Evolutionary conservation across 53 echinoderm and acorn worm species (phyloP), one percentile per base, ranked within the genome.

Genomic region (Antedon mediterranea): DNA sequence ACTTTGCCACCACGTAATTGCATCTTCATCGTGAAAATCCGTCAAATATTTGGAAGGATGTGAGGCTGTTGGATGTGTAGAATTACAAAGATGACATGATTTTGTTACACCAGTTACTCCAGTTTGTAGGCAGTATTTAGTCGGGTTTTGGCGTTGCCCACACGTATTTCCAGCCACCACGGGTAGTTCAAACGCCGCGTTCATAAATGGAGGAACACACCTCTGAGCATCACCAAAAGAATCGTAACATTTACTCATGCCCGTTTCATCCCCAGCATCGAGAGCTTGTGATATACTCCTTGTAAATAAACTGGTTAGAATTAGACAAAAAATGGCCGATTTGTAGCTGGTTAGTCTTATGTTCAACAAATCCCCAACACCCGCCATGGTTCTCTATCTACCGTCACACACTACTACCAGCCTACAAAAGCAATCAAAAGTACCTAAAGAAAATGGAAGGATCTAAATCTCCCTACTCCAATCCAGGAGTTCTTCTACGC

Each of bases 1-100:
- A 80, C 94, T 94, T 87, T 94, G 94, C 94, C 94, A 94, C 87
- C 94, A 89, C 18, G 89, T 94, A 85, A 90, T 86, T 28, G 85
- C 73, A 75, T 89, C 85, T 32, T 91, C 91, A 29, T 89, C 87
- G 77, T 94, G 94, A 71, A 91, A 89, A 81, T 94, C 94, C 20
- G 94, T 94, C 43, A 94, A 83, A 76, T 85, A 94, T 18, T 82
- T 83, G 0, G 94, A 81, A 0, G 89, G 91, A 72, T 94, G 94
- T 74, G 78, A 83, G 31, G 26, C 29, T 33, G 27, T 57, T 23
- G 29, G 0, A 32, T n/a, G 20, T 14, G 28, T 43, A 28, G 83
- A 34, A 37, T 86, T 84, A 43, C 90, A 90, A 80, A 75, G 79
- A 0, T 84, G 77, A 34, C 90, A 87, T 31, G 87, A 82, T 79